A percentile compares a stretch with the other conserved stretches of the same genome.
phyloP scores from a whole-genome alignment of 2,888 invertebrate genomes.

The Leptura quadrifasciata region DNA sequence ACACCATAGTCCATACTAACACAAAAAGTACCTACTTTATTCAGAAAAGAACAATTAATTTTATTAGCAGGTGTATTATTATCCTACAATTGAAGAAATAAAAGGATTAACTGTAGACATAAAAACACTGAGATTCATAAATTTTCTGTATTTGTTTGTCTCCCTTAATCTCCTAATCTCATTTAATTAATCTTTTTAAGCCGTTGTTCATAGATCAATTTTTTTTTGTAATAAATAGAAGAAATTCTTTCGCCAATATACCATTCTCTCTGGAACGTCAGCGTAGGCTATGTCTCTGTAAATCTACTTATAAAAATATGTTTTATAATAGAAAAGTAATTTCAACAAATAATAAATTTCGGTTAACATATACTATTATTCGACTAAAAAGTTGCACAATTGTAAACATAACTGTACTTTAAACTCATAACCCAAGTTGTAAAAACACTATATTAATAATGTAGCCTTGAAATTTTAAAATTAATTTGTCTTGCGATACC shows the following conservation, averaged over 20 bases:
- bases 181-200: neutral
- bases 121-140: neutral
- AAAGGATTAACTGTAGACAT: neutral
- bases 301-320: neutral
- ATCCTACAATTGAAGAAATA: neutral
- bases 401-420: conserved; percentile 10
- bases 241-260: too few species aligned
- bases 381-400: neutral
- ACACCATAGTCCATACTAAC: neutral
- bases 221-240: neutral
- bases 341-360: neutral
- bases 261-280: too few species aligned
- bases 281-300: too few species aligned
- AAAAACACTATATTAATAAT: neutral
- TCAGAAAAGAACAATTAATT: neutral
- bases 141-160: neutral
- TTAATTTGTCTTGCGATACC: too few species aligned
- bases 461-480: neutral
- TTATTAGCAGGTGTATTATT: neutral
- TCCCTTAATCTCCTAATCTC: neutral
- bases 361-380: neutral
- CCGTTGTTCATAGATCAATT: neutral
- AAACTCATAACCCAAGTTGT: neutral
- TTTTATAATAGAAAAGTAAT: neutral
- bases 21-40: neutral